Base-by-base conservation (phyloP, 2,797 vertebrate species). In the Carcharodon carcharias region DNA sequence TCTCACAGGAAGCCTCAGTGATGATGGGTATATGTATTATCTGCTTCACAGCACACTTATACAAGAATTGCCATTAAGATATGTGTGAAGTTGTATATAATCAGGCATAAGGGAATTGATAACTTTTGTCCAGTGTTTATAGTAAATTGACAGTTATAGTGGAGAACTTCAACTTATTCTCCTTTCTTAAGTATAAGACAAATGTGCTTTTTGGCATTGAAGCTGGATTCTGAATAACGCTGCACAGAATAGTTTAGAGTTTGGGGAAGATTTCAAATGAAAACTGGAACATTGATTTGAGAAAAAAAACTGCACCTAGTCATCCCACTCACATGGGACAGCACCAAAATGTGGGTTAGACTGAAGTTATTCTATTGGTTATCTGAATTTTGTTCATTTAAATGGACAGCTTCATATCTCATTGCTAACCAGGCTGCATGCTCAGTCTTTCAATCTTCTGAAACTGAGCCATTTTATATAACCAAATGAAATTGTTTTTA, bases 221-320 rank as follows among this genome's bases (percentile, higher is more conserved):
- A 93, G 18, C n/a, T 67, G n/a, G 21, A 67, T 93, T 93, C n/a
- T 93, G 91, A 67, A 26, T 67, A 93, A 45, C 4, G 21, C 56
- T n/a, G 0, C 58, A 35, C 88, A 61, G 88, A 91, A 63, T 91
- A 91, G 31, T 58, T 61, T 16, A 61, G 91, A 63, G 40, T 93
- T 93, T 93, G 91, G 91, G 91, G 65, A 65, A 67, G n/a, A 93
- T 45, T 93, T 93, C 63, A 93, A 67, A 93, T 67, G 61, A n/a
- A 93, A 40, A 45, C 21, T 67, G n/a, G 63, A 93, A 67, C 8
- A 26, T 67, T 67, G 65, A 65, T n/a, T 93, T 21, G n/a, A 63
- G 6, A 54, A 61, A 28, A 65, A n/a, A 93, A 45, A 65, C 91
- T 93, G 63, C 9, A 67, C 45, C 63, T 45, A 67, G 63, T 67